A percentile compares a stretch with the other conserved stretches of the same genome.
Evolutionary conservation across 2,113 vertebrate species (phyloP).

Genomic region (Ceyx cyanopectus): DNA sequence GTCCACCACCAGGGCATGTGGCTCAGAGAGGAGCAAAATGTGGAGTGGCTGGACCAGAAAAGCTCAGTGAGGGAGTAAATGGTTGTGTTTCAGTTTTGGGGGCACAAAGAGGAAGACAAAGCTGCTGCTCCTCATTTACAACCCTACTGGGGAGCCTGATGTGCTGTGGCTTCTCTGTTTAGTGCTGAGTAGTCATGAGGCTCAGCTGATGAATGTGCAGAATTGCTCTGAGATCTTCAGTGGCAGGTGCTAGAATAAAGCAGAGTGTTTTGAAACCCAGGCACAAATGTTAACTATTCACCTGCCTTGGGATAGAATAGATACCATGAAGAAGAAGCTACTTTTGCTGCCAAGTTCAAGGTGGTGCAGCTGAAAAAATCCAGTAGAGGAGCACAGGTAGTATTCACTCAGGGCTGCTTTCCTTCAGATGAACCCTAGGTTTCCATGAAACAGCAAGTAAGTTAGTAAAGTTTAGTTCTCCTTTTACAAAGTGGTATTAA

Average conservation of each 20-base stretch:
- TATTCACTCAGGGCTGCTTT: not conserved
- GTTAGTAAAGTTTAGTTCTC: not conserved
- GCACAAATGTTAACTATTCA: not conserved
- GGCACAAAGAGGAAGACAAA: not conserved
- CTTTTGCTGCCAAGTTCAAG: not conserved
- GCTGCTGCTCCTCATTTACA: not conserved
- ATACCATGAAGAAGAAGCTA: too few species aligned
- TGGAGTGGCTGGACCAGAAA: not conserved
- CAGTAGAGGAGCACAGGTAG: not conserved
- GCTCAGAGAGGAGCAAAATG: not conserved
- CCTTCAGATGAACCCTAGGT: not conserved
- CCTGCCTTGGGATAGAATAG: not conserved
- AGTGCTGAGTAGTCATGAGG: not conserved
- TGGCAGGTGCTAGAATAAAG: slow-evolving; percentile 7
- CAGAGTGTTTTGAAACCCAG: not conserved
- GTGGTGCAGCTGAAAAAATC: not conserved
- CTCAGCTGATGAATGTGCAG: not conserved
- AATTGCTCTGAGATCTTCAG: slow-evolving; percentile 3
- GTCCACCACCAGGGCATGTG: not conserved
- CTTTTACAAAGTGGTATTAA: not conserved
- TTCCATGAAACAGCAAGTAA: not conserved
- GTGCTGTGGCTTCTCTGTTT: not conserved
- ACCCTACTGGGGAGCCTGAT: not conserved
- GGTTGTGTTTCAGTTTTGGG: not conserved
- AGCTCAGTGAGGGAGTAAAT: not conserved